Base-by-base conservation (phyloP, 2,888 invertebrate genomes). In the Thecocarcelia acutangulata region DNA sequence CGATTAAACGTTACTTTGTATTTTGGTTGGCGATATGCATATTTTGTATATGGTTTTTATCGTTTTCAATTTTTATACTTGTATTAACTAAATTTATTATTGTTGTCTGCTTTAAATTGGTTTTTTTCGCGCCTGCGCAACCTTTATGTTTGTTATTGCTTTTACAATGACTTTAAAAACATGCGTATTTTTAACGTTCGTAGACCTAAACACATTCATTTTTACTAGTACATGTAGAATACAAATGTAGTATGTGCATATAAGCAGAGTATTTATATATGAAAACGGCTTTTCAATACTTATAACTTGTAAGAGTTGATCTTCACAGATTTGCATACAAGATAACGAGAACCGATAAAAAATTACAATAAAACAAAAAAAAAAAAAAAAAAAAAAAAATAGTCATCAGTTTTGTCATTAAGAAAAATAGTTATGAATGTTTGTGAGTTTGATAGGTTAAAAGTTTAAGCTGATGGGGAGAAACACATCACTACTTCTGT, bases 101-200 rank as follows among this genome's bases (percentile, higher is more conserved):
- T 64, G 73, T 56, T 74, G 73, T 64, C 46, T 56, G 64, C 46
- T 64, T 56, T 17, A 64, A 61, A 59, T 59, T 75, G 58, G 48
- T 54, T 37, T 48, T 75, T 33, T 75, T 75, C 66, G 75, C 75
- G 75, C 75, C 66, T 75, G 75, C 50, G 58, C 75, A 75, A 59
- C 66, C 50, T 52, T 56, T 59, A 8, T 33, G 33, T 28, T 42
- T 59, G 66, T 59, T 66, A 42, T 46, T 54, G 33, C 72, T 52
- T 12, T 56, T 21, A 54, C 46, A 46, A 44, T 54, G 15, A 11
- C 40, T 48, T 59, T 50, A 15, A 44, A 37, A 56, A 24, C 13
- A 56, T 17, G 46, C 33, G 37, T 37, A 48, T 17, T 42, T 40
- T 50, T 58, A 59, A 6, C 48, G 21, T 50, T 54, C 42, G 52